phyloP scores from a whole-genome alignment of 2,113 vertebrate species.

The Rhadina sibilatrix region DNA sequence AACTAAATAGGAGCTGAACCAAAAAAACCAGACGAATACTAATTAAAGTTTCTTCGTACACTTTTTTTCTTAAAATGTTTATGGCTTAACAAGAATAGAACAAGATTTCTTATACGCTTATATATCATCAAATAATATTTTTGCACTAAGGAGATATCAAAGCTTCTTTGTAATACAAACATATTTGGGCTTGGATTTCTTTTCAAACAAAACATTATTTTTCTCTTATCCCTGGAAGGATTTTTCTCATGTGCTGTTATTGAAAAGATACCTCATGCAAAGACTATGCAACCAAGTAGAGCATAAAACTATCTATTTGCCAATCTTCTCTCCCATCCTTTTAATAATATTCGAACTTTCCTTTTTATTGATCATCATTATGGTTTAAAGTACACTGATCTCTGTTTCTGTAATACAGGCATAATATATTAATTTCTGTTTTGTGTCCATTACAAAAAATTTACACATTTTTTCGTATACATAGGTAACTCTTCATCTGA shows the following conservation, averaged over 20 bases:
- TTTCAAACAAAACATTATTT: neutral
- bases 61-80: neutral
- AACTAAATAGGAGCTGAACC: neutral
- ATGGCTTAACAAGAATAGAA: neutral
- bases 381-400: neutral
- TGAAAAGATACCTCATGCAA: neutral
- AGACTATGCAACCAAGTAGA: neutral
- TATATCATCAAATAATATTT: neutral
- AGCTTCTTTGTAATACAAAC: neutral
- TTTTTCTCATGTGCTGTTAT: neutral
- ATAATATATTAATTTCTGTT: neutral
- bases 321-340: neutral
- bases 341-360: neutral
- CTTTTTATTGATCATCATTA: neutral
- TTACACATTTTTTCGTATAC: fast-evolving
- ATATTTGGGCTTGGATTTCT: neutral
- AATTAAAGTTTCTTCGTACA: neutral
- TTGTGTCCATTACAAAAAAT: neutral
- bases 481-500: neutral
- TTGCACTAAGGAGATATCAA: neutral
- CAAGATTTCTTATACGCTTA: neutral
- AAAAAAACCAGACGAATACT: neutral
- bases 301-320: neutral
- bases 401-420: neutral
- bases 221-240: neutral